Base-by-base conservation (phyloP, 2,888 invertebrate species). In the Dryomyza anilis region DNA sequence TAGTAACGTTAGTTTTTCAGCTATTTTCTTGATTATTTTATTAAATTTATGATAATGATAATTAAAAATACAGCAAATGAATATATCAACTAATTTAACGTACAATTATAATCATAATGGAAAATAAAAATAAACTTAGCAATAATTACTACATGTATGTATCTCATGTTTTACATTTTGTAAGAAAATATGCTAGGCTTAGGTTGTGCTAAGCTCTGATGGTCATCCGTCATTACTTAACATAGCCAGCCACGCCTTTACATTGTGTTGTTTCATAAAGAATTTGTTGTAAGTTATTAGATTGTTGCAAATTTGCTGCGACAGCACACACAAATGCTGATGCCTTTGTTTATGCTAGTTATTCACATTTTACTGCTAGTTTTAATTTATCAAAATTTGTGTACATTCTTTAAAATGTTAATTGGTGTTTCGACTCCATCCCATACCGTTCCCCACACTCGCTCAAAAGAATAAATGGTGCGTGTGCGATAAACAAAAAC, bases 401-500 rank as follows among this genome's bases (percentile, higher is more conserved):
- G 55, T 55, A 55, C 52, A 36, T 23, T 62, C 16, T 61, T n/a
- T n/a, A n/a, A n/a, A n/a, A n/a, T n/a, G n/a, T n/a, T n/a, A n/a
- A 55, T 55, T 65, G 56, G 39, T 61, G 43, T 62, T 39, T 57
- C 58, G 57, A 48, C 39, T 46, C 45, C 57, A 27, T 46, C 48
- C 43, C n/a, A 53, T 52, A 33, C 55, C 55, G n/a, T 55, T 12
- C 55, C 19, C 36, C 12, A 55, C 33, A 19, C 21, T 19, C 16
- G 8, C 16, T 19, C n/a, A 53, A 53, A 29, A 53, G 16, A 30
- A 39, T 23, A 19, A 19, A 19, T 10, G n/a, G 33, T 55, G 16
- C 33, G 25, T 14, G 25, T 23, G 23, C 14, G 48, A 23, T 2
- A 21, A 50, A 14, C 25, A 25, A 14, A 25, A 50, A 3, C 10